phyloP scores from a whole-genome alignment of 1,140 invertebrate species.

The Hestina assimilis region DNA sequence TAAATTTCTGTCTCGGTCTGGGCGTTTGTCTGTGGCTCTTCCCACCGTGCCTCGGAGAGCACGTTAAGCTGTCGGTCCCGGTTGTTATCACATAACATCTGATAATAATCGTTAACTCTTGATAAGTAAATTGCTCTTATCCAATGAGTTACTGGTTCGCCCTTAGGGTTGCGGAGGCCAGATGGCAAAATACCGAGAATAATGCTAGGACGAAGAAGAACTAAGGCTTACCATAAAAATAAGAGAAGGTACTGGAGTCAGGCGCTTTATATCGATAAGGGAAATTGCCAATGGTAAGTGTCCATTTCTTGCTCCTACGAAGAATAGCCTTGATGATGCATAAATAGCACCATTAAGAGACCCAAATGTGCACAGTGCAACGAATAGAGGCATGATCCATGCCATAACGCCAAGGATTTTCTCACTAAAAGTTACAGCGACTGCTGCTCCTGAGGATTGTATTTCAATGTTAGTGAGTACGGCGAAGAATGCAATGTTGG shows the following conservation, averaged over 20 bases:
- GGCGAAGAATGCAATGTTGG: conserved; percentile 94
- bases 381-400: conserved; percentile 94
- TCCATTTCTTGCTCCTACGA: conserved; percentile 94
- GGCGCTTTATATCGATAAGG: conserved; percentile 89
- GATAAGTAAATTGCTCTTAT: no score
- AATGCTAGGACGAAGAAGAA: neutral
- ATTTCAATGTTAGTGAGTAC: conserved; percentile 90
- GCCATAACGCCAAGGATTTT: conserved; percentile 87
- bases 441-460: conserved; percentile 90
- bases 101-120: no score
- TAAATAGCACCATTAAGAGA: conserved; percentile 94
- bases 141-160: no score
- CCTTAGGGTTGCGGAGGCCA: no score
- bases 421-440: conserved; percentile 94
- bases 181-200: no score
- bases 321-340: conserved; percentile 91
- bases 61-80: no score
- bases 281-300: conserved; percentile 93
- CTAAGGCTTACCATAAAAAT: conserved; percentile 89
- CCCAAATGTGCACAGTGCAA: conserved; percentile 92
- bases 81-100: no score
- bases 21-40: no score
- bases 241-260: conserved; percentile 94
- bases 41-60: no score
- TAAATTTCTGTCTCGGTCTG: no score